A percentile compares a stretch with the other conserved stretches of the same genome.
These are phyloP conservation scores for Drosophila takahashii DNA, from an alignment of 1,140 invertebrate species.

Conservation along the genomic window DNA sequence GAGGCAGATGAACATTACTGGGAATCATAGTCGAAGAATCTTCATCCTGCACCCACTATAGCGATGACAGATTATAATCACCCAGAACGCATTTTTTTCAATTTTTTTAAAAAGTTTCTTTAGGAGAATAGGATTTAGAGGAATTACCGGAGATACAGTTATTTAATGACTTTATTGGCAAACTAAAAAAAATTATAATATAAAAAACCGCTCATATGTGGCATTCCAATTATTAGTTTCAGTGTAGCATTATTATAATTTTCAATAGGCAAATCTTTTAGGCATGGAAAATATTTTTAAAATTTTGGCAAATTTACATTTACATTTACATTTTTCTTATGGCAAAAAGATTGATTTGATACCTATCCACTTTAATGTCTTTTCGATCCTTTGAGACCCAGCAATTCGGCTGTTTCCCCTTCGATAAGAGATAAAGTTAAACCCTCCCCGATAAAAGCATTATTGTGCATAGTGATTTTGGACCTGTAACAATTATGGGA, in stretches of 20 bases:
- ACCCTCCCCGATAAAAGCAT: neutral
- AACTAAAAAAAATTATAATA: no score
- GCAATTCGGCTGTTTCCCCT: neutral
- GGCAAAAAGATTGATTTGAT: neutral
- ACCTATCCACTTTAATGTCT: neutral
- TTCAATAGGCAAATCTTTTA: neutral
- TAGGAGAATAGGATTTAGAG: no score
- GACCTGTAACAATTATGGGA: neutral
- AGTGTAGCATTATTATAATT: neutral
- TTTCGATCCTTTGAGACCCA: neutral
- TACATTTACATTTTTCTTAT: conserved; percentile 1
- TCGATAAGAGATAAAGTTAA: neutral
- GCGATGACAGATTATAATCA: no score
- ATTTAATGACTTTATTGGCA: no score
- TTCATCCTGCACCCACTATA: no score
- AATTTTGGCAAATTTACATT: neutral
- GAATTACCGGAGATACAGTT: no score
- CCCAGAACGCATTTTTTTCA: no score
- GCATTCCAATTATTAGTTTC: neutral
- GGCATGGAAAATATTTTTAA: neutral
- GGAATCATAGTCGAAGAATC: no score
- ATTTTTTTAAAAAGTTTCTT: no score
- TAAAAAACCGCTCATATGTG: no score
- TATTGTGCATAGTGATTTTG: neutral
- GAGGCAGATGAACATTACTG: no score